These are phyloP conservation scores for Zophobas morio DNA, from an alignment of 1,140 invertebrate species.

Conservation along the genomic window DNA sequence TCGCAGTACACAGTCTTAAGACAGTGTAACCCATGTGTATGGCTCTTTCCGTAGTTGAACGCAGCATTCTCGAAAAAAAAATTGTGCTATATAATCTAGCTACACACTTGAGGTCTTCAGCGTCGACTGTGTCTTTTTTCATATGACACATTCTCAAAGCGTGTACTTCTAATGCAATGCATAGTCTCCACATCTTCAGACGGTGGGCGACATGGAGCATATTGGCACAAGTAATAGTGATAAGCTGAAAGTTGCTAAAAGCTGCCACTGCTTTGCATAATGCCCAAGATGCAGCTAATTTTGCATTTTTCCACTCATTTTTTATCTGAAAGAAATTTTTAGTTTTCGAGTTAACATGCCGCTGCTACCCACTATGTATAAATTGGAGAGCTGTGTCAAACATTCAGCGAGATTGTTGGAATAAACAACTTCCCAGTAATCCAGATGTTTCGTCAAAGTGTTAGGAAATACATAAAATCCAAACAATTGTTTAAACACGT, in stretches of 20 bases:
- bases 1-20: constrained; percentile 65
- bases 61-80: constrained; percentile 63
- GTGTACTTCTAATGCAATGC: constrained; percentile 63
- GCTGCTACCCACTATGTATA: constrained; percentile 66
- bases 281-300: constrained; percentile 72
- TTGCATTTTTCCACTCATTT: constrained; percentile 67
- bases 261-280: constrained; percentile 69
- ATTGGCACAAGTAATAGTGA: constrained; percentile 71
- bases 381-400: constrained; percentile 67
- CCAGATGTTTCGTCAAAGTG: constrained; percentile 48
- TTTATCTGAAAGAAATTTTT: constrained; percentile 44
- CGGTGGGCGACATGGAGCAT: constrained; percentile 66
- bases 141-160: constrained; percentile 67
- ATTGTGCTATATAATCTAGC: constrained; percentile 68
- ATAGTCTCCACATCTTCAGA: constrained; percentile 57
- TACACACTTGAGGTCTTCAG: constrained; percentile 68
- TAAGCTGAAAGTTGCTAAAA: constrained; percentile 69
- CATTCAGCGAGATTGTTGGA: constrained; percentile 69
- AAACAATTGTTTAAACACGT: constrained; percentile 55
- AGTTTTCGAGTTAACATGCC: neutral
- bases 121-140: constrained; percentile 65
- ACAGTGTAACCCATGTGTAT: constrained; percentile 67
- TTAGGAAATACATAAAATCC: constrained; percentile 51
- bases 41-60: constrained; percentile 65
- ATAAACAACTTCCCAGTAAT: constrained; percentile 65